Conservation (phyloP, 2,113 vertebrate species). For the Aleadryas rufinucha region DNA sequence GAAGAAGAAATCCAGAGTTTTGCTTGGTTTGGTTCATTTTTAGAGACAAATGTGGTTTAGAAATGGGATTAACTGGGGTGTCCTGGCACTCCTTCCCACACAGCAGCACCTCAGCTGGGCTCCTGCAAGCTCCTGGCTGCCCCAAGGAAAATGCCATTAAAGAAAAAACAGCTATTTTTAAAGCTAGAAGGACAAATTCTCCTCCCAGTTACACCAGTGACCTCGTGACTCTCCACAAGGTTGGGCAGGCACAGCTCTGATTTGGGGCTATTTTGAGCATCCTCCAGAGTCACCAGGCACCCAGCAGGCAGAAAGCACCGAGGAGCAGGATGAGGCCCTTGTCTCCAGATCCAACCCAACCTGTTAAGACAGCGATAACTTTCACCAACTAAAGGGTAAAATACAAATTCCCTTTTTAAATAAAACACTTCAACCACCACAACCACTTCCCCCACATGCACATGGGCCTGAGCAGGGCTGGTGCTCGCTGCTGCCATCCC, state of each 20-base stretch:
- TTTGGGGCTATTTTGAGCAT: slow-evolving; percentile 9
- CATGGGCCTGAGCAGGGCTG: neutral
- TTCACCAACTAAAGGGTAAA: neutral
- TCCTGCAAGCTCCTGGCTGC: neutral
- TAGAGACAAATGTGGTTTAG: neutral
- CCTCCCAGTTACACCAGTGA: slow-evolving; percentile 40
- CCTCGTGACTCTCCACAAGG: neutral
- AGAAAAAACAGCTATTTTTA: slow-evolving; percentile 6
- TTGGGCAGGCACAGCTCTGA: neutral
- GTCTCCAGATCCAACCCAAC: neutral
- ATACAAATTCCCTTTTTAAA: neutral
- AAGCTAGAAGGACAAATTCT: slow-evolving; percentile 15
- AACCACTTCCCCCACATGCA: neutral
- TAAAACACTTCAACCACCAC: neutral
- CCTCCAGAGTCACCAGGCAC: neutral
- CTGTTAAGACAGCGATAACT: neutral
- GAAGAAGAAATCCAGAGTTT: neutral
- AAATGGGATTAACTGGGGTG: neutral
- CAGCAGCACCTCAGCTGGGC: neutral
- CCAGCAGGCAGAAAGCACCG: neutral
- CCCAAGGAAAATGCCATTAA: neutral
- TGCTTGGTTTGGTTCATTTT: neutral
- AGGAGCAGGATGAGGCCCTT: neutral
- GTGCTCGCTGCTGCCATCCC: neutral
- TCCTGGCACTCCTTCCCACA: neutral